Percentiles rank a stretch among this genome's conserved stretches.
Conservation (phyloP, 2,113 vertebrate genomes). For the Apistogramma diplotaenia region DNA sequence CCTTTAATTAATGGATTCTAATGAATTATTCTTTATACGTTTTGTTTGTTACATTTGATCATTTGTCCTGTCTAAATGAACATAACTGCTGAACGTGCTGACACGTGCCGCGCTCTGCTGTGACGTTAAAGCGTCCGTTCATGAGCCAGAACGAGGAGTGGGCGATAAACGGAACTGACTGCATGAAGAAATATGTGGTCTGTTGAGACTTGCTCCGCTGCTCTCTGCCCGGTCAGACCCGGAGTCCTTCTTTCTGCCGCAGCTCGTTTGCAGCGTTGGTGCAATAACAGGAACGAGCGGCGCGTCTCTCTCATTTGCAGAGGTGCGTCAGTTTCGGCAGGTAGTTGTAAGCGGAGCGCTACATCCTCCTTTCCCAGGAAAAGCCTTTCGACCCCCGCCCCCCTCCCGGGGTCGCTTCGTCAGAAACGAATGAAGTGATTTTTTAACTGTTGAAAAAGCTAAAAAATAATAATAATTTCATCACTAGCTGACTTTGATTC, state of each 20-base stretch:
- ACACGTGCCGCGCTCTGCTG: background rate
- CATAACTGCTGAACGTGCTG: background rate
- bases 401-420: background rate
- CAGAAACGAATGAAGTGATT: background rate
- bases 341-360: background rate
- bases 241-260: background rate
- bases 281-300: background rate
- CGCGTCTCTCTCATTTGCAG: background rate
- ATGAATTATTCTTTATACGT: background rate
- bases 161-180: fast-evolving
- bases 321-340: background rate
- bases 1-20: background rate
- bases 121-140: background rate
- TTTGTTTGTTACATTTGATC: background rate
- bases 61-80: background rate
- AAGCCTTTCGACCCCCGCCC: background rate
- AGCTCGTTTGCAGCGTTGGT: background rate
- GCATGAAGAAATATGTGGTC: background rate
- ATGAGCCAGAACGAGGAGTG: background rate
- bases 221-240: fast-evolving
- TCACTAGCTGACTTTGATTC: background rate
- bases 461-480: background rate
- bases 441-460: background rate
- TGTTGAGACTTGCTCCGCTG: background rate
- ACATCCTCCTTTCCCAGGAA: background rate